Evolutionary conservation across 1,140 invertebrate species (phyloP).

Genomic region (Dendrolimus kikuchii): DNA sequence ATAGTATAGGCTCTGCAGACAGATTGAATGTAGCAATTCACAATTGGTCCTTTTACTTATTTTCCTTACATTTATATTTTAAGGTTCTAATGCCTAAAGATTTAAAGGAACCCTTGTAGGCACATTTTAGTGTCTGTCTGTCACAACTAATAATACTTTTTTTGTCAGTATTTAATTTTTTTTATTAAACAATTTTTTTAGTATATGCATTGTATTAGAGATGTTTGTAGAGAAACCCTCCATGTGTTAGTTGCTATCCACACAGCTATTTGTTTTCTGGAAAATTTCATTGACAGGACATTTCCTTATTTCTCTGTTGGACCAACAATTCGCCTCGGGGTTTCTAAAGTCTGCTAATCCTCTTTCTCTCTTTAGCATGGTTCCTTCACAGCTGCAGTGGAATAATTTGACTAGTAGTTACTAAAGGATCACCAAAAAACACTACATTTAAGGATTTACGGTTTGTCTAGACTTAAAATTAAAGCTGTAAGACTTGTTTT

Average conservation of each 20-base stretch:
- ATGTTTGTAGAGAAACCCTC: not conserved
- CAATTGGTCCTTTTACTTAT: no score
- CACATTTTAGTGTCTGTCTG: no score
- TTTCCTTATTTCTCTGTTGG: constrained; percentile 56
- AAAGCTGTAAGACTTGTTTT: constrained; percentile 69
- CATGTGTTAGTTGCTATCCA: not conserved
- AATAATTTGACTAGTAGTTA: constrained; percentile 53
- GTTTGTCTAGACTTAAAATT: constrained; percentile 43
- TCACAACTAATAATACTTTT: constrained; percentile 1
- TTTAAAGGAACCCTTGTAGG: no score
- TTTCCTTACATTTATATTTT: no score
- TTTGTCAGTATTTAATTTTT: constrained; percentile 6
- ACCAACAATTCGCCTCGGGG: not conserved
- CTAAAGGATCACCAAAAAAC: constrained; percentile 50
- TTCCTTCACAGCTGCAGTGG: constrained; percentile 65
- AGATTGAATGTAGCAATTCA: no score
- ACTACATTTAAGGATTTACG: constrained; percentile 38
- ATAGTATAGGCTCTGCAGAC: no score
- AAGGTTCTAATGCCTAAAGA: no score
- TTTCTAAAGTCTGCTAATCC: constrained; percentile 36
- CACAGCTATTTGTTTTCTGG: constrained; percentile 35
- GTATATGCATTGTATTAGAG: not conserved
- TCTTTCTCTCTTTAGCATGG: constrained; percentile 59
- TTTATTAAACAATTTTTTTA: not conserved
- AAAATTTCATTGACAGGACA: constrained; percentile 62